A percentile compares a stretch with the other conserved stretches of the same genome.
These are phyloP conservation scores for Poecilia velifera DNA, from an alignment of 2,797 vertebrate species.

Conservation along the genomic window DNA sequence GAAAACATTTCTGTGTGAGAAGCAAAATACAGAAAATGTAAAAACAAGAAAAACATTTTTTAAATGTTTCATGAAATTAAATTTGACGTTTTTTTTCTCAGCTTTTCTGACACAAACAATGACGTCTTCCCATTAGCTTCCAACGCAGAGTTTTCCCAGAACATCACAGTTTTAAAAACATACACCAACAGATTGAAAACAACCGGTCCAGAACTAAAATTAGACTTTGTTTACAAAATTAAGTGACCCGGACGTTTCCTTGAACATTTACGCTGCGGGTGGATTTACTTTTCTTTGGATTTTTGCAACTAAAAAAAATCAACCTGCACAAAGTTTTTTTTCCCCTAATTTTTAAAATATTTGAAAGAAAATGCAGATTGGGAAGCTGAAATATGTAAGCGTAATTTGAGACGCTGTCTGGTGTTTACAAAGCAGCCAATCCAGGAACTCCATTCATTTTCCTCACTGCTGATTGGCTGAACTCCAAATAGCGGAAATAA, in stretches of 20 bases:
- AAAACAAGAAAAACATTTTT: background rate
- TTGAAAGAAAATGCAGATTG: background rate
- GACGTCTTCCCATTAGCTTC: background rate
- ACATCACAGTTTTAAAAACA: background rate
- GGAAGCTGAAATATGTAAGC: background rate
- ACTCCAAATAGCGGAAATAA: background rate
- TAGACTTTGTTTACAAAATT: background rate
- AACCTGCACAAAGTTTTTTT: background rate
- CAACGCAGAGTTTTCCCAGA: background rate
- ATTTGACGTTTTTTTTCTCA: background rate
- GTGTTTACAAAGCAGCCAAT: background rate
- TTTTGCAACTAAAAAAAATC: background rate
- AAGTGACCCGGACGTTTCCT: background rate
- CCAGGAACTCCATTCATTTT: background rate
- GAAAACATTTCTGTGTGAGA: conserved; percentile 2
- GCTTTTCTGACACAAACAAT: background rate
- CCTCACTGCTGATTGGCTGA: background rate
- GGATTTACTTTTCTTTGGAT: background rate
- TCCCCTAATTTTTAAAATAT: background rate
- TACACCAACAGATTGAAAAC: background rate
- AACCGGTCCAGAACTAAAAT: background rate
- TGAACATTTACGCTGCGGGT: background rate
- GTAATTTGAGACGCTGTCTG: background rate
- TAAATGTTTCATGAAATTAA: background rate
- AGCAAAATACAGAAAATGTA: background rate